These are phyloP conservation scores for Pygmarrhopalites habei DNA, from an alignment of 1,140 invertebrate genomes.

Conservation along the genomic window DNA sequence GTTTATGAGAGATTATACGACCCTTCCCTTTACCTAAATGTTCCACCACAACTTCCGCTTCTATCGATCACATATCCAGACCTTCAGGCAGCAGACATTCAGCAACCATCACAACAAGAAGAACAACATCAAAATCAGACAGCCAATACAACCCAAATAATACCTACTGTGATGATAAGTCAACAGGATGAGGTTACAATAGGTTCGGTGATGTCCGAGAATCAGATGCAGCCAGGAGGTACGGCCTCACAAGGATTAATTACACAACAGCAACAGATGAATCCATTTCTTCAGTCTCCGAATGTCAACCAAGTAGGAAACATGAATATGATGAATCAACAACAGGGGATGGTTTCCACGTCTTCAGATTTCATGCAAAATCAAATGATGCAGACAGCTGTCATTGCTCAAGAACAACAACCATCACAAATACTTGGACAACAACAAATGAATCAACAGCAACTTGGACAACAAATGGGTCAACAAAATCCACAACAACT, in stretches of 20 bases:
- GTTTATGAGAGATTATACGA: conserved; percentile 23
- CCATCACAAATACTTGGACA: conserved; percentile 9
- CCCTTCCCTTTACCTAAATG: conserved; percentile 8
- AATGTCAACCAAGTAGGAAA: too few species aligned
- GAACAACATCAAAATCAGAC: too few species aligned
- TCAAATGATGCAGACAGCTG: neutral
- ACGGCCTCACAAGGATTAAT: neutral
- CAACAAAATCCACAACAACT: too few species aligned
- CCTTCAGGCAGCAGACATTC: too few species aligned
- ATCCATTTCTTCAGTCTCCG: neutral
- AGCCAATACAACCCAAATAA: neutral
- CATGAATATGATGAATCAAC: neutral
- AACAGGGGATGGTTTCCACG: too few species aligned
- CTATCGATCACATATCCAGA: neutral
- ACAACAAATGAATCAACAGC: too few species aligned
- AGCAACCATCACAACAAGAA: neutral
- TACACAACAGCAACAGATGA: neutral
- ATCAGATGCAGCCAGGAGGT: too few species aligned
- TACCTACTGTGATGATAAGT: too few species aligned
- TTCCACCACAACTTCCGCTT: neutral
- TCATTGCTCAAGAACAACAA: conserved; percentile 8
- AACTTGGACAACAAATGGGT: conserved; percentile 1
- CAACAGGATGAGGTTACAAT: too few species aligned
- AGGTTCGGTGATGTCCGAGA: too few species aligned
- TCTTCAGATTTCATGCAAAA: neutral